Conservation (phyloP, 1,140 invertebrate species). For the Trichogramma pretiosum region DNA sequence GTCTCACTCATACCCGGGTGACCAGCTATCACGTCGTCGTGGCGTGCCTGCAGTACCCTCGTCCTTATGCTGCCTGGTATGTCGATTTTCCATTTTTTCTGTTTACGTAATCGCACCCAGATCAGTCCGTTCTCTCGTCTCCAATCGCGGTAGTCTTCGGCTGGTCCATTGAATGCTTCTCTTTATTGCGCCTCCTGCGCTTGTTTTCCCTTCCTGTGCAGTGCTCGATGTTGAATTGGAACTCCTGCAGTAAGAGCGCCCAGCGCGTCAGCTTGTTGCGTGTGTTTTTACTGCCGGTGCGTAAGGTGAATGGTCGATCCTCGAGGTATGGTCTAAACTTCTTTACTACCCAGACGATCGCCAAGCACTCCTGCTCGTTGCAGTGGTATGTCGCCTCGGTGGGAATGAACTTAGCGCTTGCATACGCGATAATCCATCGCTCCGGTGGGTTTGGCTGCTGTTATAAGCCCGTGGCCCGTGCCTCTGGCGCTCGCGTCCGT, state of each 20-base stretch:
- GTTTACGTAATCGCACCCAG: too few relatives aligned
- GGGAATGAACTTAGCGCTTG: slow-evolving; percentile 17
- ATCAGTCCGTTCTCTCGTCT: too few relatives aligned
- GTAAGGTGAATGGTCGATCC: slow-evolving; percentile 25
- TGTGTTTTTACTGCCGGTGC: slow-evolving; percentile 25
- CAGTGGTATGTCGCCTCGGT: slow-evolving; percentile 17
- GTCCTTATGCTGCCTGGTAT: too few relatives aligned
- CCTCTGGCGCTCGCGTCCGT: slow-evolving; percentile 14
- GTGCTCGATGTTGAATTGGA: slow-evolving; percentile 22
- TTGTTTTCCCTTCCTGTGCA: slow-evolving; percentile 22
- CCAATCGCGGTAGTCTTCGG: too few relatives aligned
- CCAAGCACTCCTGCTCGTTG: slow-evolving; percentile 23
- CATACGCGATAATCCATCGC: slow-evolving; percentile 19
- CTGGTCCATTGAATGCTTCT: too few relatives aligned
- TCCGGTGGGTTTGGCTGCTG: neutral
- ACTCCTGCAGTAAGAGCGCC: slow-evolving; percentile 26
- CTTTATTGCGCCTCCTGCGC: too few relatives aligned
- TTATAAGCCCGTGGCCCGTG: slow-evolving; percentile 13
- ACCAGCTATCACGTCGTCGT: too few relatives aligned
- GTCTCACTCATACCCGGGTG: too few relatives aligned
- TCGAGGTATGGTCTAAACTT: slow-evolving; percentile 27
- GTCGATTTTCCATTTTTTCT: too few relatives aligned
- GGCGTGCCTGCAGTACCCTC: too few relatives aligned
- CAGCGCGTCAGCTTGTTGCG: slow-evolving; percentile 26
- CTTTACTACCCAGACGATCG: slow-evolving; percentile 29